Conservation (phyloP, 2,888 invertebrate genomes). For the Trichacis sp. region DNA sequence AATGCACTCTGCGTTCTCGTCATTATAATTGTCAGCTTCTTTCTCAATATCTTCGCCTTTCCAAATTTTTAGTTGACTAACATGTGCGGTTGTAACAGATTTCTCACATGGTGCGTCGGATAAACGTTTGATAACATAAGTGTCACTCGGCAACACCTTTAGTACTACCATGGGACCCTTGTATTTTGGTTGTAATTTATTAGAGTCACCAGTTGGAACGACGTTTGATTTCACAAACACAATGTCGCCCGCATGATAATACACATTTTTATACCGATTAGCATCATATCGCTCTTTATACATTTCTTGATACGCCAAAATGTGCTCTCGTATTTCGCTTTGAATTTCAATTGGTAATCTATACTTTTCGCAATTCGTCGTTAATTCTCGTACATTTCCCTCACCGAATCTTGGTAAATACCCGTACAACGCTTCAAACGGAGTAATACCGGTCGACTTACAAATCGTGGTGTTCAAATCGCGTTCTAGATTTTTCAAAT, state of each 20-base stretch:
- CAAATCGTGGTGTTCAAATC: slow-evolving; percentile 14
- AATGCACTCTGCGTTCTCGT: no score
- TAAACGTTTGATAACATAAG: neutral
- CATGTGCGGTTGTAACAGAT: slow-evolving; percentile 8
- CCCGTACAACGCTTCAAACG: slow-evolving; percentile 21
- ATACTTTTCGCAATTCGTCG: slow-evolving; percentile 6
- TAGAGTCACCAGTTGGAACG: slow-evolving; percentile 19
- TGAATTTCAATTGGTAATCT: slow-evolving; percentile 5
- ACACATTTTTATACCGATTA: slow-evolving; percentile 6
- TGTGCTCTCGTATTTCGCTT: neutral
- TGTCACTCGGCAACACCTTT: slow-evolving; percentile 4
- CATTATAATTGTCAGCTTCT: no score
- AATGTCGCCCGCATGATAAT: slow-evolving; percentile 22
- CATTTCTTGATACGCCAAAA: slow-evolving; percentile 15
- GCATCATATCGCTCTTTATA: slow-evolving; percentile 20
- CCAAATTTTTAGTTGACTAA: slow-evolving; percentile 12
- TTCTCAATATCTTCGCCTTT: neutral
- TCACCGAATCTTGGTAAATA: slow-evolving; percentile 11
- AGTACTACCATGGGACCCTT: slow-evolving; percentile 11
- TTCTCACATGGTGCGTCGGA: neutral
- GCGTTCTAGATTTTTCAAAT: slow-evolving; percentile 6
- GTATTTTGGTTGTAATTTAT: slow-evolving; percentile 10
- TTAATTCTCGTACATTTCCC: slow-evolving; percentile 4
- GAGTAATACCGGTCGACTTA: slow-evolving; percentile 15
- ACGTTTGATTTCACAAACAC: slow-evolving; percentile 14